Percentiles rank a stretch among this genome's conserved stretches.
Evolutionary conservation across 2,797 vertebrate species (phyloP).

Genomic region (Falco rusticolus): DNA sequence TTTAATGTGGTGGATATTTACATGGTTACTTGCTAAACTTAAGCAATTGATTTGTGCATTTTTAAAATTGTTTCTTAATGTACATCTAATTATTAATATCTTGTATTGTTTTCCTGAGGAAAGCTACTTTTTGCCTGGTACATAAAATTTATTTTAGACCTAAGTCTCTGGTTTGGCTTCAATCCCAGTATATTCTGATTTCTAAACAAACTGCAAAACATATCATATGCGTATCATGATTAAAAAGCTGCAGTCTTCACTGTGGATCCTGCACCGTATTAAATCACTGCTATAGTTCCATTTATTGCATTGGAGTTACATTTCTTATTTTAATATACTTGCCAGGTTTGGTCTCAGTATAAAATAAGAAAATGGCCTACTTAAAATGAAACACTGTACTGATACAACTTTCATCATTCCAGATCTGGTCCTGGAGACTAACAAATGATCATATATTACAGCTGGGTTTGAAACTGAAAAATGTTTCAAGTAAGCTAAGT

Average conservation of each 20-base stretch:
- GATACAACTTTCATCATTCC: background rate
- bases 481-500: background rate
- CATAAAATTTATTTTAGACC: conserved; percentile 36
- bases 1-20: background rate
- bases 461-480: background rate
- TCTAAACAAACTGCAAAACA: conserved; percentile 49
- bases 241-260: conserved; percentile 14
- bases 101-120: conserved; percentile 10
- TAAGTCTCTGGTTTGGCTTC: conserved; percentile 49
- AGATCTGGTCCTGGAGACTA: background rate
- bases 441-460: background rate
- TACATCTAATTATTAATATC: background rate
- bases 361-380: background rate
- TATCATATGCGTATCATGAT: conserved; percentile 1
- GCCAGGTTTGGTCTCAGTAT: background rate
- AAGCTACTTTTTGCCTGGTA: conserved; percentile 1
- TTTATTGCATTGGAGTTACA: background rate
- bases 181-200: conserved; percentile 43
- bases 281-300: background rate
- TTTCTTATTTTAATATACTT: background rate
- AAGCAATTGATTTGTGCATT: background rate
- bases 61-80: background rate
- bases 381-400: background rate
- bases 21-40: background rate
- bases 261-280: background rate